These are phyloP conservation scores for Lydus trimaculatus DNA, from an alignment of 2,888 invertebrate genomes.

Conservation along the genomic window DNA sequence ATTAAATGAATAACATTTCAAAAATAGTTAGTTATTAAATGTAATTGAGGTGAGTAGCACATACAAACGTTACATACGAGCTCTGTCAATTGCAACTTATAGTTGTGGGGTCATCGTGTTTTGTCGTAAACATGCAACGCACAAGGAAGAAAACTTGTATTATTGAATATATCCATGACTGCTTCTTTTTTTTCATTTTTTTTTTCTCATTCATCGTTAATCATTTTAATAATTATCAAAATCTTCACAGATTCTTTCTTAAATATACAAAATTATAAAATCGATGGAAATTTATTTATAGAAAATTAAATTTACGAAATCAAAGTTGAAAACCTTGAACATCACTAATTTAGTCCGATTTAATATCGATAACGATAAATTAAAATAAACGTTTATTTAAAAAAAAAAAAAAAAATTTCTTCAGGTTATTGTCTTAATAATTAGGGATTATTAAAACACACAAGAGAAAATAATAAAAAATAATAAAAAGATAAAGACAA, in stretches of 20 bases:
- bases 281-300: not conserved
- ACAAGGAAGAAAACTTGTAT: conserved; percentile 28
- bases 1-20: conserved; percentile 5
- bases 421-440: conserved; percentile 21
- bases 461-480: not conserved
- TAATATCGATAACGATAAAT: conserved; percentile 1
- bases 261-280: not conserved
- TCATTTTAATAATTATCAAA: conserved; percentile 18
- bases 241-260: not conserved
- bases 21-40: conserved; percentile 3
- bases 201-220: conserved; percentile 21
- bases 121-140: conserved; percentile 34
- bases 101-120: conserved; percentile 38
- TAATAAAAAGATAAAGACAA: conserved; percentile 15
- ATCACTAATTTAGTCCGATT: not conserved
- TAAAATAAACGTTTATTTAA: conserved; percentile 1
- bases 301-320: not conserved
- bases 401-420: conserved; percentile 6
- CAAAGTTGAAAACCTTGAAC: conserved; percentile 22
- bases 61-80: conserved; percentile 5
- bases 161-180: conserved; percentile 23
- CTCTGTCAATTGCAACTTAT: conserved; percentile 38
- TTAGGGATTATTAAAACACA: conserved; percentile 37
- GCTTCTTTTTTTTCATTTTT: conserved; percentile 24
- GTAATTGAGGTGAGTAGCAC: conserved; percentile 11